These are phyloP conservation scores for Sarcoramphus papa DNA, from an alignment of 2,797 vertebrate species.

Conservation along the genomic window DNA sequence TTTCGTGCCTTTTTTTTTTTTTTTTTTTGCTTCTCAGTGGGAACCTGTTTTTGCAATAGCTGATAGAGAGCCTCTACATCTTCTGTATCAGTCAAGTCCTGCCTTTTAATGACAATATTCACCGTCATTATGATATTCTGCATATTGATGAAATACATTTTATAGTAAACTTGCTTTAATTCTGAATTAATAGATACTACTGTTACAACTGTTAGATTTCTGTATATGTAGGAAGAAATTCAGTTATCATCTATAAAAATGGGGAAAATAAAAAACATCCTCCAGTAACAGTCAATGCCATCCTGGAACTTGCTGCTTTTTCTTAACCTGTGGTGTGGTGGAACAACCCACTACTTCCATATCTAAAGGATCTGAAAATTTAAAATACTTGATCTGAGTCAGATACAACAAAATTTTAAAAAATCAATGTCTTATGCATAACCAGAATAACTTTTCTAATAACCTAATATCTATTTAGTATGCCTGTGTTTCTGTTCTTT, in stretches of 20 bases:
- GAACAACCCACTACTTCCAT: neutral
- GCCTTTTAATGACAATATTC: neutral
- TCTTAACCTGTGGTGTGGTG: neutral
- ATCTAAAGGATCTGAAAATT: neutral
- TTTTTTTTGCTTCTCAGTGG: neutral
- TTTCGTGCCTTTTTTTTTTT: neutral
- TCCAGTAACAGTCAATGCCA: neutral
- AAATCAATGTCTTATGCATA: neutral
- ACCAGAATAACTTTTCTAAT: neutral
- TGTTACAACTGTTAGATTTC: neutral
- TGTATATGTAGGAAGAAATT: neutral
- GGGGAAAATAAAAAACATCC: neutral
- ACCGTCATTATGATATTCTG: neutral
- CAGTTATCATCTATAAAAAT: neutral
- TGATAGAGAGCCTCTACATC: neutral
- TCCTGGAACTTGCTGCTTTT: neutral
- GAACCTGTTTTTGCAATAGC: neutral
- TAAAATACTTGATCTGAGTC: neutral
- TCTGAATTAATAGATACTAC: neutral
- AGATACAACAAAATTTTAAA: neutral
- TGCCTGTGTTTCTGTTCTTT: neutral
- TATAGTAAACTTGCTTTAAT: neutral
- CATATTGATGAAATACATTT: neutral
- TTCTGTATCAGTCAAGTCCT: neutral
- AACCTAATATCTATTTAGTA: neutral